These are phyloP conservation scores for Clostera curtula DNA, from an alignment of 2,888 invertebrate genomes.

Conservation along the genomic window DNA sequence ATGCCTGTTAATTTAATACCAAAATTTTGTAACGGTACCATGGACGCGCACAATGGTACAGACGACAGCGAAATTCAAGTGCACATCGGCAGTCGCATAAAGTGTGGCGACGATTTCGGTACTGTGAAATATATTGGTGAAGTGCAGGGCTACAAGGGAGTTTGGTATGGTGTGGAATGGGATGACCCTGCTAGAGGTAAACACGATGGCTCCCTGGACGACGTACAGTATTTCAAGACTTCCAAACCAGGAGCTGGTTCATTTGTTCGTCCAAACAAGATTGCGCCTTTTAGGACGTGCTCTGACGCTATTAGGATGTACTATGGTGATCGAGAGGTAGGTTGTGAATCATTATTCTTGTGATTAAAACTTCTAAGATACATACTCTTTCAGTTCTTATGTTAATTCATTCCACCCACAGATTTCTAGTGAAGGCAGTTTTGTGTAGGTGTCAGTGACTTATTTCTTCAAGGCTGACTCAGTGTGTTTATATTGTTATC, in stretches of 20 bases:
- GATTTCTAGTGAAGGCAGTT: slow-evolving; percentile 6
- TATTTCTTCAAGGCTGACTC: slow-evolving; percentile 15
- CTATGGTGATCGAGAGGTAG: slow-evolving; percentile 66
- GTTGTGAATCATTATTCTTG: slow-evolving; percentile 2
- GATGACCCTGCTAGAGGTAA: slow-evolving; percentile 92
- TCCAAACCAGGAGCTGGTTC: slow-evolving; percentile 89
- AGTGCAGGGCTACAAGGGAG: slow-evolving; percentile 79
- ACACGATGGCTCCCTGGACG: slow-evolving; percentile 91
- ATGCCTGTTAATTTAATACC: slow-evolving; percentile 72
- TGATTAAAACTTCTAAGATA: too few species aligned
- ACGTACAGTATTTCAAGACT: slow-evolving; percentile 85
- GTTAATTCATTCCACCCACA: too few species aligned
- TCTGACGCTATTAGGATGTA: slow-evolving; percentile 80
- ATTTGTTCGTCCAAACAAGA: slow-evolving; percentile 89
- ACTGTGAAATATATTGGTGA: slow-evolving; percentile 85
- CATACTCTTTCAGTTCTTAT: too few species aligned
- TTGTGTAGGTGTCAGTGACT: slow-evolving; percentile 18
- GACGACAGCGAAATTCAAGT: slow-evolving; percentile 61
- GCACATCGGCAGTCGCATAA: slow-evolving; percentile 61
- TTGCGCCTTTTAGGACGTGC: slow-evolving; percentile 81
- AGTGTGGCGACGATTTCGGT: slow-evolving; percentile 58
- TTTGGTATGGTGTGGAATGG: slow-evolving; percentile 98
- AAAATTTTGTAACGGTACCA: slow-evolving; percentile 69
- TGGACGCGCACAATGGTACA: slow-evolving; percentile 68
- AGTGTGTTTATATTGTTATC: slow-evolving; percentile 4